These are phyloP conservation scores for Manis pentadactyla DNA, from an alignment of 2,797 vertebrate genomes.

Conservation along the genomic window DNA sequence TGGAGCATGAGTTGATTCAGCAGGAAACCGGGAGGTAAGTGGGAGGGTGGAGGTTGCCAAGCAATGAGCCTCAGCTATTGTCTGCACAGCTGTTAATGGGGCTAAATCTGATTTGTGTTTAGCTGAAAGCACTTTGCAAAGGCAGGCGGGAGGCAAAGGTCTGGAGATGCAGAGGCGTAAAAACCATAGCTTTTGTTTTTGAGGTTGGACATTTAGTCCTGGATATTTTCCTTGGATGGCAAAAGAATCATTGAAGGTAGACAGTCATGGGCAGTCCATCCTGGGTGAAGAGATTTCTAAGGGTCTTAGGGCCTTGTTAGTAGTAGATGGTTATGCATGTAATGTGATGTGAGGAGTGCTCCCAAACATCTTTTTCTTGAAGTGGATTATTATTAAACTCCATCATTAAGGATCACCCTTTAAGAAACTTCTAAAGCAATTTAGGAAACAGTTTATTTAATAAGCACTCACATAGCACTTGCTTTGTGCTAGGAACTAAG, in stretches of 20 bases:
- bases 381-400: neutral
- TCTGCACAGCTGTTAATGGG: slow-evolving; percentile 58
- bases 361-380: slow-evolving; percentile 17
- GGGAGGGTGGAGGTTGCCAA: slow-evolving; percentile 52
- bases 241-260: slow-evolving; percentile 54
- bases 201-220: neutral
- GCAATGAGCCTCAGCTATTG: slow-evolving; percentile 55
- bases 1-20: slow-evolving; percentile 61
- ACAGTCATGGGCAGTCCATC: neutral
- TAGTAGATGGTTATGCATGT: slow-evolving; percentile 26
- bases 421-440: slow-evolving; percentile 31
- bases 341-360: slow-evolving; percentile 13
- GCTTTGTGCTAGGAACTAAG: neutral
- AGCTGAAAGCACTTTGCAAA: slow-evolving; percentile 66
- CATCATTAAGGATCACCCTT: slow-evolving; percentile 18
- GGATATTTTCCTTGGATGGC: neutral
- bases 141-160: slow-evolving; percentile 41
- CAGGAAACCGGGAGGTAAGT: slow-evolving; percentile 48
- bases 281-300: slow-evolving; percentile 60
- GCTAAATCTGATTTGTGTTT: slow-evolving; percentile 51
- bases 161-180: neutral
- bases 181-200: slow-evolving; percentile 59
- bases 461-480: neutral
- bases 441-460: slow-evolving; percentile 59
- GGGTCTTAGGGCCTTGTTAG: neutral